Evolutionary conservation across 2,113 vertebrate genomes (phyloP).

Genomic region (Sylvietta virens): DNA sequence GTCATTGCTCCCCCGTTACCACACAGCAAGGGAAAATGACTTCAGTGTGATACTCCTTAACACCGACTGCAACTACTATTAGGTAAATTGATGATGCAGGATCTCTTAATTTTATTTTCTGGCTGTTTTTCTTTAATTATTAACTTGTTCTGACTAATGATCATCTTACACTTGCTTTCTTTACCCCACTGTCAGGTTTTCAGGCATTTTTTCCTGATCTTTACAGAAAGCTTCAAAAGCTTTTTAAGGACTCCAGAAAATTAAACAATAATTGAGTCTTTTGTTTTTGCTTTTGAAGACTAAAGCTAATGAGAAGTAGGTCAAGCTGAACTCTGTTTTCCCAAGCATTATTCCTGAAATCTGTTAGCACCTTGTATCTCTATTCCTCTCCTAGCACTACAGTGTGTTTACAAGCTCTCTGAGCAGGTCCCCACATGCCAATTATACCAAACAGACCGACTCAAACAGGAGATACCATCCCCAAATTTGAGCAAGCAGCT

Average conservation of each 20-base stretch:
- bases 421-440: background rate
- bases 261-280: background rate
- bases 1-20: background rate
- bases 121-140: background rate
- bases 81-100: background rate
- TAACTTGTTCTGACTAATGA: background rate
- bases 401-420: background rate
- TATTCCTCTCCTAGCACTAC: background rate
- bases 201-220: background rate
- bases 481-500: background rate
- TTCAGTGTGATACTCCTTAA: background rate
- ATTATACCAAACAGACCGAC: background rate
- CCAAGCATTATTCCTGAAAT: background rate
- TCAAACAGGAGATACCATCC: background rate
- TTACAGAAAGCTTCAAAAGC: background rate
- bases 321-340: background rate
- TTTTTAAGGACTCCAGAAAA: background rate
- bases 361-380: conserved; percentile 5
- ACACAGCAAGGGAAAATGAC: background rate
- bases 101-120: background rate
- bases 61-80: background rate
- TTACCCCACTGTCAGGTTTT: background rate
- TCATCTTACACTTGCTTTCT: background rate
- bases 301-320: background rate
- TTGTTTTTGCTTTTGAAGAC: background rate